A percentile compares a stretch with the other conserved stretches of the same genome.
phyloP scores from a whole-genome alignment of 2,888 invertebrate species.

The Timema cristinae region DNA sequence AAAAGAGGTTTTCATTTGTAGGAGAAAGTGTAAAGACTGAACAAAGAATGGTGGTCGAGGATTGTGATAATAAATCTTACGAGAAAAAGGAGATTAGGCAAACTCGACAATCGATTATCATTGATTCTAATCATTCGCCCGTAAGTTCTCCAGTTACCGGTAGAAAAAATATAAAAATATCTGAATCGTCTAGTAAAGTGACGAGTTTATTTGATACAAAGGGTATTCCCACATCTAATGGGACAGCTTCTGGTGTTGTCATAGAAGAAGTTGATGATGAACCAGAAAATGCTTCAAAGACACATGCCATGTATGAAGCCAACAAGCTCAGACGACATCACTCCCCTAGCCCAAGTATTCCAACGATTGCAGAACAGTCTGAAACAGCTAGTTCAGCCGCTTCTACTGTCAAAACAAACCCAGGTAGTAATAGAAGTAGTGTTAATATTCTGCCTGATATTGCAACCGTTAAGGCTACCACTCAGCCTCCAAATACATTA shows the following conservation, averaged over 20 bases:
- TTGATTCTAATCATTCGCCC: conserved; percentile 4
- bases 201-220: conserved; percentile 5
- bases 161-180: neutral
- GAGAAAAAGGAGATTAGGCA: conserved; percentile 38
- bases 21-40: conserved; percentile 30
- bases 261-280: conserved; percentile 26
- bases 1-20: conserved; percentile 32
- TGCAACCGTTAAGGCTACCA: neutral
- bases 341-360: conserved; percentile 36
- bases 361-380: conserved; percentile 37
- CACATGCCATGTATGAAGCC: conserved; percentile 26
- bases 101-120: conserved; percentile 33
- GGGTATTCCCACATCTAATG: neutral
- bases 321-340: conserved; percentile 31
- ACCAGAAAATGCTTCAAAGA: conserved; percentile 20
- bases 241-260: conserved; percentile 14
- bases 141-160: conserved; percentile 17
- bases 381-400: conserved; percentile 31
- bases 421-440: conserved; percentile 18
- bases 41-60: conserved; percentile 31
- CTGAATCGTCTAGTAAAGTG: neutral
- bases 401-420: conserved; percentile 24
- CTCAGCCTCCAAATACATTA: neutral
- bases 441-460: conserved; percentile 4
- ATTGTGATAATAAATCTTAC: conserved; percentile 27